phyloP scores from a whole-genome alignment of 2,888 invertebrate genomes.

The Tachina fera region DNA sequence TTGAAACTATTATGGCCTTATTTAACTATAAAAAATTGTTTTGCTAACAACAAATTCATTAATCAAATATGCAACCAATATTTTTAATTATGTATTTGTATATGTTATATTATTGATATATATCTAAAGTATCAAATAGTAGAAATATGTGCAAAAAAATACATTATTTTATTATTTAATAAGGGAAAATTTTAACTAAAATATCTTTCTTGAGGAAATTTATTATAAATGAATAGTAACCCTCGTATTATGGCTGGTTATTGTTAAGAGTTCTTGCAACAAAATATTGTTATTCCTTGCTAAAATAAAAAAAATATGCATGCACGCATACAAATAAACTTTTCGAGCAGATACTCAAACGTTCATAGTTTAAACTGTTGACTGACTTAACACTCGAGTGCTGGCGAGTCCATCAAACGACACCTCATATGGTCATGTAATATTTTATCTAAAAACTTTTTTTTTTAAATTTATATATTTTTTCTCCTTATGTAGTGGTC shows the following conservation, averaged over 20 bases:
- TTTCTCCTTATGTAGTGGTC: conserved; percentile 11
- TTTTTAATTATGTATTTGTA: too few species aligned
- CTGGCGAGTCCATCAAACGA: conserved; percentile 73
- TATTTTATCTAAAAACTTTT: conserved; percentile 71
- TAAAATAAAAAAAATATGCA: conserved; percentile 16
- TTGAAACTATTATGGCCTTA: too few species aligned
- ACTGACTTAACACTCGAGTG: conserved; percentile 58
- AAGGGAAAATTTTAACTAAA: too few species aligned
- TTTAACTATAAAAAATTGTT: too few species aligned
- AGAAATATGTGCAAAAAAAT: too few species aligned
- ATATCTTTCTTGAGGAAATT: too few species aligned
- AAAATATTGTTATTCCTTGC: conserved; percentile 50
- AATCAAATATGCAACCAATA: too few species aligned
- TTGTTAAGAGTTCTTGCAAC: conserved; percentile 8
- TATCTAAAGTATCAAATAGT: too few species aligned
- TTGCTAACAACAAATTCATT: too few species aligned
- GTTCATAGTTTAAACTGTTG: conserved; percentile 47
- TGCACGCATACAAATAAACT: not conserved
- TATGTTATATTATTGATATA: too few species aligned
- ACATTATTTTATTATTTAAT: too few species aligned
- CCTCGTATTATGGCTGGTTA: conserved; percentile 18
- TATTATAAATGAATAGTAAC: not conserved
- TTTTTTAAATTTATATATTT: not conserved
- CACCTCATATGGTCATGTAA: conserved; percentile 75
- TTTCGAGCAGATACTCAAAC: conserved; percentile 26